These are phyloP conservation scores for Vicugna pacos DNA, from an alignment of 2,113 vertebrate genomes.

Conservation along the genomic window DNA sequence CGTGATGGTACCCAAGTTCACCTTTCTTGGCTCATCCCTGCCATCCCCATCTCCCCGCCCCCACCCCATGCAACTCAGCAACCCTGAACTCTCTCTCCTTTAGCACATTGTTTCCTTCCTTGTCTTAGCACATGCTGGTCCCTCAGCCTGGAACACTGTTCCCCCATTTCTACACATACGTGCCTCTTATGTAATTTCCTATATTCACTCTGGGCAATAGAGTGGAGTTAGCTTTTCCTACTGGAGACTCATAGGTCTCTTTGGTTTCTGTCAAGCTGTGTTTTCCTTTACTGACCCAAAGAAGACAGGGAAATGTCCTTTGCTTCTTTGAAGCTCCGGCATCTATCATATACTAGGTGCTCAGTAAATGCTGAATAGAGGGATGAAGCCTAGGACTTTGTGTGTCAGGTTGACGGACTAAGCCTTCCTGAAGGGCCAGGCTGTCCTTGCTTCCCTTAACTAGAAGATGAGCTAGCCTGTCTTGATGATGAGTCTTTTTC, in stretches of 20 bases:
- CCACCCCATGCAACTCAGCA: not conserved
- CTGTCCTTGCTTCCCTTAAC: slow-evolving; percentile 22
- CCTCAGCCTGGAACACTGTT: not conserved
- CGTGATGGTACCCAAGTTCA: not conserved
- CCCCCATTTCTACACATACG: not conserved
- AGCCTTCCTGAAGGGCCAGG: not conserved
- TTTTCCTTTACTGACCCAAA: not conserved
- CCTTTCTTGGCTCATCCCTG: not conserved
- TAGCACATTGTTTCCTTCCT: not conserved
- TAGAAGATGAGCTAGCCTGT: not conserved
- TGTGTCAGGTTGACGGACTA: not conserved
- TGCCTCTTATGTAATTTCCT: not conserved
- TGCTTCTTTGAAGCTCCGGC: not conserved
- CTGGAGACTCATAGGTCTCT: not conserved
- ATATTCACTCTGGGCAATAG: not conserved
- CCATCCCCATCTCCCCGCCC: not conserved
- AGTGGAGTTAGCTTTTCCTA: not conserved
- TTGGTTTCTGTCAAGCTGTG: not conserved
- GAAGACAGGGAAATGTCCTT: not conserved
- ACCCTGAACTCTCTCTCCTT: not conserved
- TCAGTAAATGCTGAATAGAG: not conserved
- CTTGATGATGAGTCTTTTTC: not conserved
- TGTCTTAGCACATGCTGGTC: not conserved
- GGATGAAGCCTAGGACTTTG: not conserved
- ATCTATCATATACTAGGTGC: not conserved